phyloP scores from a whole-genome alignment of 2,888 invertebrate genomes.

The Caenorhabditis becei region DNA sequence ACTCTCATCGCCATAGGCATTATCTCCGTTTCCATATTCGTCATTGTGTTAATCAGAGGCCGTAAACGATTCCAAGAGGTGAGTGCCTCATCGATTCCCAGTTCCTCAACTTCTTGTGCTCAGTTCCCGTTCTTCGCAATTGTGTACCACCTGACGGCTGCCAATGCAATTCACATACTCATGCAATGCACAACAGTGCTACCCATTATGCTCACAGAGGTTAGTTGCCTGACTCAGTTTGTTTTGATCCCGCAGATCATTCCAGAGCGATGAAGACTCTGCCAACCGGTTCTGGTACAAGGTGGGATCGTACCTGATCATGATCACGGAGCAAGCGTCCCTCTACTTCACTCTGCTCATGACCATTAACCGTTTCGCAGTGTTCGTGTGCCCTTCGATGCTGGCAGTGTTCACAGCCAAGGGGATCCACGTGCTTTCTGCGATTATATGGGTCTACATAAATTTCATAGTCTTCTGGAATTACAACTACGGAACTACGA shows the following conservation, averaged over 20 bases:
- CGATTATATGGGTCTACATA: constrained; percentile 63
- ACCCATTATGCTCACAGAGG: constrained; percentile 65
- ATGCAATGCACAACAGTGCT: constrained; percentile 60
- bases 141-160: constrained; percentile 63
- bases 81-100: constrained; percentile 25
- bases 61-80: constrained; percentile 61
- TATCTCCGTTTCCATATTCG: constrained; percentile 52
- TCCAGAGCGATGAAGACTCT: constrained; percentile 53
- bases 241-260: background rate
- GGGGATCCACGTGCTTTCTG: constrained; percentile 55
- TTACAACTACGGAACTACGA: constrained; percentile 59
- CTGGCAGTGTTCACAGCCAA: constrained; percentile 51
- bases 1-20: constrained; percentile 54
- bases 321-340: constrained; percentile 63
- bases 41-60: constrained; percentile 59
- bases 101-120: constrained; percentile 66
- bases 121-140: constrained; percentile 69
- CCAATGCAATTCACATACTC: constrained; percentile 58
- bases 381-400: constrained; percentile 63
- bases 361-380: constrained; percentile 69
- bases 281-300: constrained; percentile 53
- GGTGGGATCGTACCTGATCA: constrained; percentile 59
- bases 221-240: background rate
- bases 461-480: constrained; percentile 68
- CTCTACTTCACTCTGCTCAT: constrained; percentile 67